phyloP scores from a whole-genome alignment of 2,797 vertebrate species.

The Falco columbarius region DNA sequence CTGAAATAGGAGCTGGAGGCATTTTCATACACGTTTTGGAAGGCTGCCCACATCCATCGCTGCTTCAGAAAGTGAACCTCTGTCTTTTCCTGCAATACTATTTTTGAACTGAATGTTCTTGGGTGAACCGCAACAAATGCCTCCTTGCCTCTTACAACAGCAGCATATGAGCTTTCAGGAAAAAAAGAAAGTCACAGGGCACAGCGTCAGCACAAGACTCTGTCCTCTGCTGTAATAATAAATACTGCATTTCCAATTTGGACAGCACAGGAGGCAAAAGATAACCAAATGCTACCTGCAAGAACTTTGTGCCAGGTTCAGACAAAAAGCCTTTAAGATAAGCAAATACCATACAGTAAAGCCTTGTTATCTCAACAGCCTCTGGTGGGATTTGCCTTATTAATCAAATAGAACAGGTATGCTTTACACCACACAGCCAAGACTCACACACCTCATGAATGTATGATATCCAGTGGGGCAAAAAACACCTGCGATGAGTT shows the following conservation, averaged over 20 bases:
- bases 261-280: neutral
- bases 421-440: neutral
- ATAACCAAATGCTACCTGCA: neutral
- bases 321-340: neutral
- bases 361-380: neutral
- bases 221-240: neutral
- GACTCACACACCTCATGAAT: neutral
- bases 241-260: neutral
- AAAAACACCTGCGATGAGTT: neutral
- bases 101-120: slow-evolving; percentile 54
- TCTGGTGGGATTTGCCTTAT: neutral
- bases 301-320: neutral
- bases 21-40: neutral
- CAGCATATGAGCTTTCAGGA: neutral
- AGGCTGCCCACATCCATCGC: neutral
- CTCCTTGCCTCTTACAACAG: slow-evolving; percentile 7
- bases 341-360: neutral
- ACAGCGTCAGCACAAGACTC: neutral
- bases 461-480: neutral
- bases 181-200: neutral
- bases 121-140: slow-evolving; percentile 46
- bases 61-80: neutral
- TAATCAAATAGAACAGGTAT: neutral
- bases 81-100: slow-evolving; percentile 39
- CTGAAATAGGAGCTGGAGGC: neutral